These are phyloP conservation scores for Chaetops frenatus DNA, from an alignment of 2,113 vertebrate genomes.

Conservation along the genomic window DNA sequence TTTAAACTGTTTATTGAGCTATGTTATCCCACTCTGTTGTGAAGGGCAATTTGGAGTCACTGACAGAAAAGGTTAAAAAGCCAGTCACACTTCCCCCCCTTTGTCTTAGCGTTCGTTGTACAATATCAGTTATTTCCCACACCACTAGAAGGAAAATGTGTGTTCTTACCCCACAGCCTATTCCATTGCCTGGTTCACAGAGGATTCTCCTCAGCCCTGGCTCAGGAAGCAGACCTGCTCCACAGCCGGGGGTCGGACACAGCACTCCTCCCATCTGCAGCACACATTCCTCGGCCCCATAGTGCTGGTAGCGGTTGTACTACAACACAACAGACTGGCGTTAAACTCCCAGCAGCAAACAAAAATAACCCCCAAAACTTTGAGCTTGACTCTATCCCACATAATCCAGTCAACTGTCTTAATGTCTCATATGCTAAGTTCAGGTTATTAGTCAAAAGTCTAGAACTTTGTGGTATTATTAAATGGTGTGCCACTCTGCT, in stretches of 20 bases:
- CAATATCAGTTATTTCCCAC: not conserved
- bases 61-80: not conserved
- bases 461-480: not conserved
- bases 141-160: not conserved
- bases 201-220: constrained; percentile 68
- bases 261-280: constrained; percentile 83
- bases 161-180: constrained; percentile 85
- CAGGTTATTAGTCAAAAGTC: not conserved
- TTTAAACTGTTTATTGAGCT: not conserved
- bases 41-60: not conserved
- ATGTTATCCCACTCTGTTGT: not conserved
- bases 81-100: not conserved
- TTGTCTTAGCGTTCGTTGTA: not conserved
- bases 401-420: not conserved
- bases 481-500: not conserved
- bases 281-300: constrained; percentile 84
- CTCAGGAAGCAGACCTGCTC: constrained; percentile 82
- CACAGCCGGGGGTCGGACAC: constrained; percentile 84
- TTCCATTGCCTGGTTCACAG: constrained; percentile 67
- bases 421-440: not conserved
- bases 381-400: not conserved
- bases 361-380: not conserved
- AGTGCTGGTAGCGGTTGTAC: constrained; percentile 88
- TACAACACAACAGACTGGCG: not conserved
- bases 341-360: not conserved